Evolutionary conservation across 2,113 vertebrate genomes (phyloP).

Genomic region (Callipepla californica): DNA sequence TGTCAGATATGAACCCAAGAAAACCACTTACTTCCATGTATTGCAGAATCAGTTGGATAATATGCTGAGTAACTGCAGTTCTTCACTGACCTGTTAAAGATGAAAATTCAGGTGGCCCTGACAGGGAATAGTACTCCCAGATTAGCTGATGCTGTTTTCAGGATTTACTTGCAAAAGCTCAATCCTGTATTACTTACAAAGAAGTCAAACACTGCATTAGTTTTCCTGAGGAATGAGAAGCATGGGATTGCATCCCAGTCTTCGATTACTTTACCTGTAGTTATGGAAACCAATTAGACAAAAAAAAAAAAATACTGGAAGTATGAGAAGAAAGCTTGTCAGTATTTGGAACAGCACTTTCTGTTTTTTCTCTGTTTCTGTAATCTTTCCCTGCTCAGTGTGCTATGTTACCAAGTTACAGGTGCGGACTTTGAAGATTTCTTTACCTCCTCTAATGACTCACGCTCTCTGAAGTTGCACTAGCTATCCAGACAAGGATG

Average conservation of each 20-base stretch:
- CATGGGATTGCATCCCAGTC: background rate
- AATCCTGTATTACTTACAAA: background rate
- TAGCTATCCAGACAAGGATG: background rate
- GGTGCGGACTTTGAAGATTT: background rate
- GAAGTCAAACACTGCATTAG: background rate
- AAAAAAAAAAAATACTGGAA: background rate
- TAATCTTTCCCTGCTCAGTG: background rate
- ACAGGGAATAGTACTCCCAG: background rate
- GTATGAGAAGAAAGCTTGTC: background rate
- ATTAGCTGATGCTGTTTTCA: background rate
- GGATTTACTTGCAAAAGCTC: background rate
- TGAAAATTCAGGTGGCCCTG: background rate
- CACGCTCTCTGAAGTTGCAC: background rate
- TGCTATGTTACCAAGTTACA: background rate
- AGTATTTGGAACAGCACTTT: slow-evolving; percentile 1
- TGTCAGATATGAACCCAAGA: background rate
- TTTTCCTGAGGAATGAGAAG: background rate
- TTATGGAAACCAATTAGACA: slow-evolving; percentile 20
- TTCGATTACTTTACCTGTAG: background rate
- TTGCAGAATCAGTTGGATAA: background rate
- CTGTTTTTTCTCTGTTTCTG: background rate
- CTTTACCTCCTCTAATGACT: background rate
- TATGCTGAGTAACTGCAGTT: background rate
- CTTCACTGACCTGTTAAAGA: background rate
- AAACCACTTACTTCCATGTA: background rate